A percentile compares a stretch with the other conserved stretches of the same genome.
These are phyloP conservation scores for Brevimyrus niger DNA, from an alignment of 2,113 vertebrate species.

Conservation along the genomic window DNA sequence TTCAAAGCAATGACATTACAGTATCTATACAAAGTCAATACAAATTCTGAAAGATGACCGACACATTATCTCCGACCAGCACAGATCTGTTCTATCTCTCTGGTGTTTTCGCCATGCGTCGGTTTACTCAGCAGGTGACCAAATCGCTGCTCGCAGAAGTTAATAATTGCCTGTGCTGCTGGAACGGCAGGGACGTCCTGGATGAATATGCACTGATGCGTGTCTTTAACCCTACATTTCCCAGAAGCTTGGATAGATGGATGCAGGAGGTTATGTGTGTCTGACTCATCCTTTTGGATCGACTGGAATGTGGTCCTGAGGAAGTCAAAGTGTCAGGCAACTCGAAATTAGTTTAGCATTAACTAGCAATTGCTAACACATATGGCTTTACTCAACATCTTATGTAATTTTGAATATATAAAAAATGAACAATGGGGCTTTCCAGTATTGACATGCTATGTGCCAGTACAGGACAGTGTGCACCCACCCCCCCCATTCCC, in stretches of 20 bases:
- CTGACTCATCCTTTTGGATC: not conserved
- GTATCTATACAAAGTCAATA: not conserved
- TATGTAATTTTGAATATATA: not conserved
- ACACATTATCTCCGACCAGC: not conserved
- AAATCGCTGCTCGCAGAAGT: not conserved
- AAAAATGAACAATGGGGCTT: not conserved
- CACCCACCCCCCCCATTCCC: constrained; percentile 13
- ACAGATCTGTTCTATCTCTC: not conserved
- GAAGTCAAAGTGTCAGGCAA: not conserved
- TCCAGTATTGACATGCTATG: not conserved
- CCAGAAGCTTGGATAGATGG: not conserved
- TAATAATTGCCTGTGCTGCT: not conserved
- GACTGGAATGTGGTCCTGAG: not conserved
- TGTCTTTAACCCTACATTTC: not conserved
- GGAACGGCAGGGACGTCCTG: not conserved
- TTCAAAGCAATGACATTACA: not conserved
- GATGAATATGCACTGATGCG: not conserved
- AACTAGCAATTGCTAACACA: not conserved
- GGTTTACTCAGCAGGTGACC: not conserved
- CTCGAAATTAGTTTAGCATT: not conserved
- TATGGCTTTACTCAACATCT: not conserved
- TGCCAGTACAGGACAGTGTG: constrained; percentile 1
- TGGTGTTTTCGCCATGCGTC: not conserved
- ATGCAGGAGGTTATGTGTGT: not conserved
- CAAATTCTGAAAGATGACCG: not conserved